Base-by-base conservation (phyloP, 2,113 vertebrate genomes). In the Bubalus kerabau region DNA sequence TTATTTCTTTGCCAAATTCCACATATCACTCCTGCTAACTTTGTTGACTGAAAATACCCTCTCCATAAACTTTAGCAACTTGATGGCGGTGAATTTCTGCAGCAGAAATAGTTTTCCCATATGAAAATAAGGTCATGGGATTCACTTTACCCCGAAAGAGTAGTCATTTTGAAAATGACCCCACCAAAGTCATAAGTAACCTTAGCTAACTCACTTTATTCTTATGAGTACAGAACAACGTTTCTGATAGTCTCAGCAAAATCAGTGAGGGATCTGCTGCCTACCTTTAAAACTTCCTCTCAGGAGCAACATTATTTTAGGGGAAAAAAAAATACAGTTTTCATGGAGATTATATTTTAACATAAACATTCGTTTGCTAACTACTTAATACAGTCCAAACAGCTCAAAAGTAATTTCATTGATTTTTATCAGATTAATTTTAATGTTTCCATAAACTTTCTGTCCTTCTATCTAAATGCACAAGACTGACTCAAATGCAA, bases 351-450 rank as follows among this genome's bases (percentile, higher is more conserved):
- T 88, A 6, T 95, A 74, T 84, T 96, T 94, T 82, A 92, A 80
- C 12, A 52, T 85, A 94, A 93, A 76, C 24, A 87, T 52, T 91
- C 60, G 48, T 11, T 96, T 92, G 24, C n/a, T 52, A 80, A 90
- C 74, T 52, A 80, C 56, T 97, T 96, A 82, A 64, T 50, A 90
- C 1, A 64, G 36, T 50, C 36, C 74, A 96, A 76, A 87, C 23
- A 83, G 54, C 48, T 92, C 78, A 95, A 96, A 96, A 93, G 21
- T 57, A 92, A 94, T 80, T 93, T 90, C 67, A 88, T 4, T 93
- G 48, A 85, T 43, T 83, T 84, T 64, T 80, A 56, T 19, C 40
- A 36, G n/a, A 62, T 94, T 90, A 71, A 96, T 78, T 87, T 60
- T 82, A 87, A 57, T 46, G 56, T 80, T 76, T 52, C 64, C 59